Evolutionary conservation across 1,140 invertebrate genomes (phyloP).

Genomic region (Andrena cerasifolii): DNA sequence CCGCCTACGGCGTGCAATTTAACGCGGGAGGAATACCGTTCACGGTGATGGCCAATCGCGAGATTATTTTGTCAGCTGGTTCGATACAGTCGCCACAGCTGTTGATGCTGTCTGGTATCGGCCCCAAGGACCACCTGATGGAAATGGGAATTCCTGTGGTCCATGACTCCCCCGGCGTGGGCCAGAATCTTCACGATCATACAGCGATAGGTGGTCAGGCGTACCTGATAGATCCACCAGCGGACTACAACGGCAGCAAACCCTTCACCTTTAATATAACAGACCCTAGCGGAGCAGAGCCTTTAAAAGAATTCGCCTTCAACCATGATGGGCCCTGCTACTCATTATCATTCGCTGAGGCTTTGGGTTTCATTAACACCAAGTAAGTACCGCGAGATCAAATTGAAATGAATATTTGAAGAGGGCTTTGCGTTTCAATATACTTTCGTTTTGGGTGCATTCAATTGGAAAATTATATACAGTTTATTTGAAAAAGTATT

Average conservation of each 20-base stretch:
- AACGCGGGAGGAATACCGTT: slow-evolving; percentile 80
- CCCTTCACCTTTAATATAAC: slow-evolving; percentile 85
- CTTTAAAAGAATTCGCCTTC: slow-evolving; percentile 84
- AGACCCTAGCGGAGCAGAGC: slow-evolving; percentile 81
- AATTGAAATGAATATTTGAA: neutral
- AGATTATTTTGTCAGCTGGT: slow-evolving; percentile 89
- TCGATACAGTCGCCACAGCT: slow-evolving; percentile 89
- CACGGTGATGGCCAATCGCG: slow-evolving; percentile 83
- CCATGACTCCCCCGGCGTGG: slow-evolving; percentile 87
- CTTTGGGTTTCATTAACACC: slow-evolving; percentile 89
- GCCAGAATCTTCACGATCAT: slow-evolving; percentile 91
- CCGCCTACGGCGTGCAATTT: slow-evolving; percentile 86
- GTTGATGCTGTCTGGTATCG: slow-evolving; percentile 91
- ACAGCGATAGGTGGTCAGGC: slow-evolving; percentile 85
- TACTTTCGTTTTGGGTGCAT: no score
- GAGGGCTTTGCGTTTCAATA: no score
- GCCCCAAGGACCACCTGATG: slow-evolving; percentile 85
- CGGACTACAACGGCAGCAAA: slow-evolving; percentile 78
- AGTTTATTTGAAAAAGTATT: no score
- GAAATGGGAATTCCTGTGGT: slow-evolving; percentile 83
- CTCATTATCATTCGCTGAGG: slow-evolving; percentile 87
- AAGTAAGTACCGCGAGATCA: slow-evolving; percentile 74
- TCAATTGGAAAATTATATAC: no score
- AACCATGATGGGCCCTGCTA: slow-evolving; percentile 85
- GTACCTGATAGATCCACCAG: slow-evolving; percentile 82